phyloP scores from a whole-genome alignment of 2,113 vertebrate species.

The Oreocharis arfaki region DNA sequence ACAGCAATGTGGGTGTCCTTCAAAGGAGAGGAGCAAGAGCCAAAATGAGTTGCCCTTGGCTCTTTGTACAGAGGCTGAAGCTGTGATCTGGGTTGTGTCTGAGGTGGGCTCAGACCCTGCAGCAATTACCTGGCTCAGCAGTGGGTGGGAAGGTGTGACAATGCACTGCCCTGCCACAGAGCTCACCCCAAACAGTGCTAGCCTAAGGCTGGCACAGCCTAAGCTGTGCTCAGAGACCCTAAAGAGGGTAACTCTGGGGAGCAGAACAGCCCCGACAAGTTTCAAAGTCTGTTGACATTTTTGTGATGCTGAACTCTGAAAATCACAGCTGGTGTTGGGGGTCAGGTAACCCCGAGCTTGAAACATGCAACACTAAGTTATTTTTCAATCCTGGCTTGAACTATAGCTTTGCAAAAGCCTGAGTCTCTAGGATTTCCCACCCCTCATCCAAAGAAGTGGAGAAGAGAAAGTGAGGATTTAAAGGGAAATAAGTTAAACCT shows the following conservation, averaged over 20 bases:
- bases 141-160: neutral
- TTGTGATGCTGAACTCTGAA: neutral
- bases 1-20: neutral
- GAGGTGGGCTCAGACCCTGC: neutral
- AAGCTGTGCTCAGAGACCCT: neutral
- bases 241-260: neutral
- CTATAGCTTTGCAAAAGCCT: neutral
- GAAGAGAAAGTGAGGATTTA: conserved; percentile 40
- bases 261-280: neutral
- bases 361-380: neutral
- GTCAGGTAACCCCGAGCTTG: neutral
- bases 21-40: neutral
- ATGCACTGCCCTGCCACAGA: neutral
- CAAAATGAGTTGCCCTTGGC: neutral
- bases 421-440: conserved; percentile 13
- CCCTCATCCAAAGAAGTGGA: neutral
- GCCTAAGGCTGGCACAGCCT: neutral
- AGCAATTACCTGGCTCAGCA: neutral
- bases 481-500: conserved; percentile 56
- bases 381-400: neutral
- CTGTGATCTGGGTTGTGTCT: neutral
- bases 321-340: neutral
- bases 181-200: neutral
- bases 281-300: neutral
- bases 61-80: neutral